Base-by-base conservation (phyloP, 2,113 vertebrate species). In the Colossoma macropomum region DNA sequence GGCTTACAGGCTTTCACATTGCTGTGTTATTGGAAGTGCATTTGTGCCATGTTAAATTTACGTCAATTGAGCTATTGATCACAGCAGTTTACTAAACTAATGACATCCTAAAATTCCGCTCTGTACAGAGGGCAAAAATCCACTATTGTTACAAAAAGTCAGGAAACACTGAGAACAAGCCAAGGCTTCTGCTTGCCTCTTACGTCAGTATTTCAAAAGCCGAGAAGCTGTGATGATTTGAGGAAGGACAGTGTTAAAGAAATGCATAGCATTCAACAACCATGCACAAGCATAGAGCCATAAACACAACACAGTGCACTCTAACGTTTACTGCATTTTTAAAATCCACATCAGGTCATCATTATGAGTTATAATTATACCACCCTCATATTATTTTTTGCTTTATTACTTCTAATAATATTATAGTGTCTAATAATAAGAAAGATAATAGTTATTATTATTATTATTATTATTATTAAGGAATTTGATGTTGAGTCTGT, bases 161-260 rank as follows among this genome's bases (percentile, higher is more conserved):
- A 65, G 59, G 41, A 63, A 65, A 11, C 16, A 25, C 56, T 50
- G 13, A 63, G 25, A 30, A 74, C 27, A 38, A 10, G 13, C 13
- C 2, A 6, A 63, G 48, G 30, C 19, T 79, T 30, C 30, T 25
- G 23, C 21, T 56, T 62, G 45, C 16, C 13, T 0, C 27, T 48
- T 17, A 12, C 32, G 23, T 69, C 63, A 54, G 48, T 8, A 17
- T 60, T 48, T 71, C n/a, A 48, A n/a, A 70, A 30, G 41, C 38
- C 27, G 34, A 71, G 65, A 59, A 56, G 78, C 52, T 71, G 68
- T 45, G 17, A n/a, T 48, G 11, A 50, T 74, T 59, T 34, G 48
- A 15, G 9, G 21, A 21, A 63, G 15, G 45, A 17, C 13, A 12
- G 30, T 38, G 63, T 23, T 23, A 11, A 23, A 81, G 30, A 74